Evolutionary conservation across 37 sponge, comb jelly and placozoan species (phyloP).

Genomic region (Spongilla lacustris): DNA sequence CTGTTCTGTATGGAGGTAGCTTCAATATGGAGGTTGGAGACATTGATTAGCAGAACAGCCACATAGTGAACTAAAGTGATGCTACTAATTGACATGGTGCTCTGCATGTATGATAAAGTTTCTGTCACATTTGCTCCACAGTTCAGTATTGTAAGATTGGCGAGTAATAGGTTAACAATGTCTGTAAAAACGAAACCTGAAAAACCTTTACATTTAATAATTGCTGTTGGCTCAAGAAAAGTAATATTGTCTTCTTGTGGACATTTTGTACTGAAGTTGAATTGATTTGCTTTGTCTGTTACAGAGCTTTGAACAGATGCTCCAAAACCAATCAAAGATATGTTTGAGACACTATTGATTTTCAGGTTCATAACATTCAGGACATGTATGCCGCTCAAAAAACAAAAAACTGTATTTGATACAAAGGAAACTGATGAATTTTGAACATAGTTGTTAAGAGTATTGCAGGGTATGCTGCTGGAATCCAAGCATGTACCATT

Average conservation of each 20-base stretch:
- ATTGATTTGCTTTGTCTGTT: not conserved
- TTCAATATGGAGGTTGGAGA: not conserved
- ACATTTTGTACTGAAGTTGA: not conserved
- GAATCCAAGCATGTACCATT: not conserved
- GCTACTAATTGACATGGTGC: not conserved
- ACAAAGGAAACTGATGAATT: not conserved
- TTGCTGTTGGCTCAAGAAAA: not conserved
- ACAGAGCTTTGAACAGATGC: not conserved
- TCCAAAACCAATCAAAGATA: not conserved
- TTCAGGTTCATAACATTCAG: not conserved
- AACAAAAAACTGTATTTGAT: not conserved
- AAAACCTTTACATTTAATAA: not conserved
- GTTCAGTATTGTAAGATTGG: not conserved
- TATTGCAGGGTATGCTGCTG: not conserved
- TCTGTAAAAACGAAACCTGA: not conserved
- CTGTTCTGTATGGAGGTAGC: constrained; percentile 14
- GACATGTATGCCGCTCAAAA: not conserved
- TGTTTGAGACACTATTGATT: not conserved
- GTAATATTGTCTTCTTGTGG: not conserved
- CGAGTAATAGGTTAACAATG: not conserved
- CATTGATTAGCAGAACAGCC: not conserved
- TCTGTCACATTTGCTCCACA: not conserved
- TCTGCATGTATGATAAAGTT: not conserved
- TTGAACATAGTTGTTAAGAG: not conserved
- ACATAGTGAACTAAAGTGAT: not conserved